These are phyloP conservation scores for Phenganax marumi DNA, from an alignment of 92 coral and sea anemone genomes.

Conservation along the genomic window DNA sequence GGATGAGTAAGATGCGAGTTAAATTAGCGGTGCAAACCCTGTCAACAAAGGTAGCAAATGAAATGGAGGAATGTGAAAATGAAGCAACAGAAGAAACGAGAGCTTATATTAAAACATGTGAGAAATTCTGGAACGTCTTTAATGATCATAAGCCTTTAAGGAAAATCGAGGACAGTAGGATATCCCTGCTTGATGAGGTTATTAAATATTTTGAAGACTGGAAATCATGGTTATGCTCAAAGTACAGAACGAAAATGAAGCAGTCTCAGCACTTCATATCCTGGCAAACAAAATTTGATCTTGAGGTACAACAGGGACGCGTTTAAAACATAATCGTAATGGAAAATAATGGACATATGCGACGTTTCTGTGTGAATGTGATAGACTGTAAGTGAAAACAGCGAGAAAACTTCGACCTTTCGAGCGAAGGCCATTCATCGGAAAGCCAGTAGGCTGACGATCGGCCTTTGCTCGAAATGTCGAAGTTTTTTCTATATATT, in stretches of 20 bases:
- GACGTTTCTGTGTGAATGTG: no score
- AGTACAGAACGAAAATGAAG: slow-evolving; percentile 26
- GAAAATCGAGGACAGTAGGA: slow-evolving; percentile 9
- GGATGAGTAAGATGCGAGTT: slow-evolving; percentile 40
- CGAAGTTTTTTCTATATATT: no score
- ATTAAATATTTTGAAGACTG: not conserved
- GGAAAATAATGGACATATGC: no score
- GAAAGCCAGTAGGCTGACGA: no score
- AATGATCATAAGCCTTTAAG: slow-evolving; percentile 20
- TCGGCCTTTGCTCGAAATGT: no score
- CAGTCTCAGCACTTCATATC: slow-evolving; percentile 32
- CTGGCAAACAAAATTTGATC: slow-evolving; percentile 48
- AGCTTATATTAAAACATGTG: slow-evolving; percentile 3
- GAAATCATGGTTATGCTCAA: not conserved
- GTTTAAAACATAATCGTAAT: no score
- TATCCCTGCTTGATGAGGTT: not conserved
- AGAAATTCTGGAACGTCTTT: slow-evolving; percentile 41
- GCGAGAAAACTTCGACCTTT: no score
- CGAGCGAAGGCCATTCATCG: no score
- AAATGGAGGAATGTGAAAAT: slow-evolving; percentile 27
- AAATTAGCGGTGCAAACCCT: slow-evolving; percentile 44
- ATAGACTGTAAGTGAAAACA: no score
- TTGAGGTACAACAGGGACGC: slow-evolving; percentile 42
- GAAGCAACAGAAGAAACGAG: slow-evolving; percentile 13
- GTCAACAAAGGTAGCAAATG: slow-evolving; percentile 36